Conservation (phyloP, 2,113 vertebrate genomes). For the Hypanus sabinus region DNA sequence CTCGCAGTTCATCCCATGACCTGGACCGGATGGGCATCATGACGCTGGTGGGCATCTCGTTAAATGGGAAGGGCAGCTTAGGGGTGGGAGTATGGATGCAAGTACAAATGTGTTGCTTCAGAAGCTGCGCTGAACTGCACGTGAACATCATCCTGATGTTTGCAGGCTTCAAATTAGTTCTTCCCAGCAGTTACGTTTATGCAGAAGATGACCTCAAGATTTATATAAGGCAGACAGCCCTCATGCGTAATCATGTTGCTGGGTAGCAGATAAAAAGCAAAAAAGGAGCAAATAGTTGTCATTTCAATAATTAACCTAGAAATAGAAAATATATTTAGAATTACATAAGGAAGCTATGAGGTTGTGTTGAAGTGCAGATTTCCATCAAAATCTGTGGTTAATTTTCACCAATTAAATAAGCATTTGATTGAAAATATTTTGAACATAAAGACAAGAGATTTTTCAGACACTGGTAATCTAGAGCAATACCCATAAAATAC, state of each 20-base stretch:
- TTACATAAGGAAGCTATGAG: background rate
- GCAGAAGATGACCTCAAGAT: background rate
- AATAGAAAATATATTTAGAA: background rate
- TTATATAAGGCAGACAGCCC: background rate
- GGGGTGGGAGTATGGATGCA: background rate
- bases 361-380: background rate
- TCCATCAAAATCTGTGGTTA: background rate
- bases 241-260: background rate
- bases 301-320: background rate
- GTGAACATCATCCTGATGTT: background rate
- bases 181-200: background rate
- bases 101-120: background rate
- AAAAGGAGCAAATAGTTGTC: background rate
- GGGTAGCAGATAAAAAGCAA: background rate
- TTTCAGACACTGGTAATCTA: too few species aligned
- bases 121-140: background rate
- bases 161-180: background rate
- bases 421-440: background rate
- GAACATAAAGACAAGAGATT: too few species aligned
- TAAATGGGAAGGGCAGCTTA: background rate
- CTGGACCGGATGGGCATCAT: constrained; percentile 85
- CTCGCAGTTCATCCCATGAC: constrained; percentile 78
- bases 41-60: constrained; percentile 73
- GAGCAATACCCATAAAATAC: too few species aligned
- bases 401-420: background rate